A percentile compares a stretch with the other conserved stretches of the same genome.
These are phyloP conservation scores for Semaprochilodus insignis DNA, from an alignment of 2,797 vertebrate genomes.

Conservation along the genomic window DNA sequence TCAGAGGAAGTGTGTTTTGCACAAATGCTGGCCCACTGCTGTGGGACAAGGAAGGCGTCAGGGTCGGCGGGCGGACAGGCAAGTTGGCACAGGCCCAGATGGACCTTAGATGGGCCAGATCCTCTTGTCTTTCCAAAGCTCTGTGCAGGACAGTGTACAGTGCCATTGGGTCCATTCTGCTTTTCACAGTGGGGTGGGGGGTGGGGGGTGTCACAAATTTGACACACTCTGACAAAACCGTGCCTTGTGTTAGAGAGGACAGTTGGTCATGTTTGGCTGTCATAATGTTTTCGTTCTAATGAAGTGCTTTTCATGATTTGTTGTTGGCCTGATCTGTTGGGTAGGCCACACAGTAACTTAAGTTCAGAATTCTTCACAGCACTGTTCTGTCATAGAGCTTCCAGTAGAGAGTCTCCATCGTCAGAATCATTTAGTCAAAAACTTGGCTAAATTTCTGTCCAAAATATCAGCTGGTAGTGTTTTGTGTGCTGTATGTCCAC, in stretches of 20 bases:
- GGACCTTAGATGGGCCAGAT: slow-evolving; percentile 43
- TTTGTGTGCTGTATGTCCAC: slow-evolving; percentile 29
- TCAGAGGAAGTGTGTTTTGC: slow-evolving; percentile 56
- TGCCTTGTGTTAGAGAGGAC: slow-evolving; percentile 5
- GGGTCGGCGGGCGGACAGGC: slow-evolving; percentile 47
- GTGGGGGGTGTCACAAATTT: neutral
- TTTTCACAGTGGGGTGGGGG: slow-evolving; percentile 26
- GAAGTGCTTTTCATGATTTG: neutral
- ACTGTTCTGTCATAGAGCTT: neutral
- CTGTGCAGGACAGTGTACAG: slow-evolving; percentile 28
- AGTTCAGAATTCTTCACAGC: neutral
- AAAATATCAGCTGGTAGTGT: slow-evolving; percentile 19
- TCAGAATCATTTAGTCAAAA: neutral
- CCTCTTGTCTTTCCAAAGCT: slow-evolving; percentile 25
- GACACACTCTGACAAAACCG: slow-evolving; percentile 22
- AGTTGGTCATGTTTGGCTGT: slow-evolving; percentile 30
- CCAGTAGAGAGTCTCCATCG: neutral
- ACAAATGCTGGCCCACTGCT: slow-evolving; percentile 55
- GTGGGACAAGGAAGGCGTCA: slow-evolving; percentile 46
- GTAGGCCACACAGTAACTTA: neutral
- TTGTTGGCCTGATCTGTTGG: neutral
- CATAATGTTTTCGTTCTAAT: slow-evolving; percentile 8
- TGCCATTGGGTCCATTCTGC: slow-evolving; percentile 30
- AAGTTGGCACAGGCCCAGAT: slow-evolving; percentile 47
- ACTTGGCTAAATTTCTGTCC: neutral